These are phyloP conservation scores for Nycticryphes semicollaris DNA, from an alignment of 2,113 vertebrate species.

Conservation along the genomic window DNA sequence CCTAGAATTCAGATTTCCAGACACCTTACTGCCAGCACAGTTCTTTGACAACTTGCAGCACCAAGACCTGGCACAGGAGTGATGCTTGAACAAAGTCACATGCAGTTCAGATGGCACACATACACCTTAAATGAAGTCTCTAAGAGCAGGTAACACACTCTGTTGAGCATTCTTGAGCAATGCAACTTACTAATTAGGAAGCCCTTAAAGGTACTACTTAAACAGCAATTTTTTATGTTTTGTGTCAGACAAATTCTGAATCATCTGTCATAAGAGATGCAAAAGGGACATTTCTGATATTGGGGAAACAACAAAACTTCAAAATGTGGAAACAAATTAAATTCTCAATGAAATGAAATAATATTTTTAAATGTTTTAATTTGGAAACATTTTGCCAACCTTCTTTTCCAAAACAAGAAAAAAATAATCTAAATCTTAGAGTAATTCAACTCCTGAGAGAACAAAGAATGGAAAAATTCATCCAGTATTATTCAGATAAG, in stretches of 20 bases:
- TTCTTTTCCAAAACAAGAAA: not conserved
- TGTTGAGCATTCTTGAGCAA: not conserved
- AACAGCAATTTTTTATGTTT: not conserved
- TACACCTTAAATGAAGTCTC: not conserved
- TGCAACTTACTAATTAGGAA: not conserved
- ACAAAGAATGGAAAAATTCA: not conserved
- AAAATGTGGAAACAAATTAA: not conserved
- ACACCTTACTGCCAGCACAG: not conserved
- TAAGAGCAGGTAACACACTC: not conserved
- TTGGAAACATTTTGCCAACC: not conserved
- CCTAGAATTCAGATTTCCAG: not conserved
- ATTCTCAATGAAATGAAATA: not conserved
- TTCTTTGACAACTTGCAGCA: not conserved
- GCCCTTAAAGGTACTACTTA: not conserved
- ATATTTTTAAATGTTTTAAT: not conserved
- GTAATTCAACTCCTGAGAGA: not conserved
- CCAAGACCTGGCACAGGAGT: not conserved
- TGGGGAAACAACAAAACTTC: not conserved
- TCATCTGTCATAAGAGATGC: not conserved
- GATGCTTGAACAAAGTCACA: not conserved
- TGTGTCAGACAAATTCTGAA: not conserved
- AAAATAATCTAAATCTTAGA: not conserved
- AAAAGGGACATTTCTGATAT: not conserved
- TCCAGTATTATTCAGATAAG: not conserved
- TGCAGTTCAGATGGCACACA: not conserved